These are phyloP conservation scores for Erpobdella octoculata DNA, from an alignment of 2,888 invertebrate species.

Conservation along the genomic window DNA sequence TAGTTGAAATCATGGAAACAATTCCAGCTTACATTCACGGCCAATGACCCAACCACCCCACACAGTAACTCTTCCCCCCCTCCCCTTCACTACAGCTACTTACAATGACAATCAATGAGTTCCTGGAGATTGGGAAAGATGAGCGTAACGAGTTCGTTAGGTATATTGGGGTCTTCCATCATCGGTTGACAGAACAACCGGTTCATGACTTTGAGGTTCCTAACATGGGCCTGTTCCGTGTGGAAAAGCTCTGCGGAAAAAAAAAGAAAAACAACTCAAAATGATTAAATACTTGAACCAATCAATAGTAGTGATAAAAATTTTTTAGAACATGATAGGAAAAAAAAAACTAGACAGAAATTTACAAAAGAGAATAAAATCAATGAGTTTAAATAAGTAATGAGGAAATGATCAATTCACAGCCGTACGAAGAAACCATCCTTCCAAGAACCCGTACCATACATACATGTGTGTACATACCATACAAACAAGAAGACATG, in stretches of 20 bases:
- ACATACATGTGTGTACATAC: no score
- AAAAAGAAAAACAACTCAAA: not conserved
- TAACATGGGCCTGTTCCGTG: conserved; percentile 79
- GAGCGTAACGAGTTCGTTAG: conserved; percentile 65
- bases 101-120: conserved; percentile 67
- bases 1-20: not conserved
- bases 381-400: not conserved
- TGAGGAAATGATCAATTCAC: not conserved
- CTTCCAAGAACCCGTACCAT: no score
- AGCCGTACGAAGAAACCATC: no score
- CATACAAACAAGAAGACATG: no score
- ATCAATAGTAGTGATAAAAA: no score
- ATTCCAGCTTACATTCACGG: not conserved
- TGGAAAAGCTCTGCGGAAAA: conserved; percentile 59
- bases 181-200: conserved; percentile 75
- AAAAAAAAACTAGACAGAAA: no score
- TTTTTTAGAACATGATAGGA: no score
- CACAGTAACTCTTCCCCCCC: not conserved
- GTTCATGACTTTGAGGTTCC: conserved; percentile 74
- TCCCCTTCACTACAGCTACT: conserved; percentile 42
- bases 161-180: conserved; percentile 55
- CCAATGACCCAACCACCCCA: not conserved
- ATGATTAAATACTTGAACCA: not conserved
- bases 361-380: no score
- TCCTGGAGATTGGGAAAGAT: conserved; percentile 78